Base-by-base conservation (phyloP, 2,113 vertebrate genomes). In the Malurus melanocephalus region DNA sequence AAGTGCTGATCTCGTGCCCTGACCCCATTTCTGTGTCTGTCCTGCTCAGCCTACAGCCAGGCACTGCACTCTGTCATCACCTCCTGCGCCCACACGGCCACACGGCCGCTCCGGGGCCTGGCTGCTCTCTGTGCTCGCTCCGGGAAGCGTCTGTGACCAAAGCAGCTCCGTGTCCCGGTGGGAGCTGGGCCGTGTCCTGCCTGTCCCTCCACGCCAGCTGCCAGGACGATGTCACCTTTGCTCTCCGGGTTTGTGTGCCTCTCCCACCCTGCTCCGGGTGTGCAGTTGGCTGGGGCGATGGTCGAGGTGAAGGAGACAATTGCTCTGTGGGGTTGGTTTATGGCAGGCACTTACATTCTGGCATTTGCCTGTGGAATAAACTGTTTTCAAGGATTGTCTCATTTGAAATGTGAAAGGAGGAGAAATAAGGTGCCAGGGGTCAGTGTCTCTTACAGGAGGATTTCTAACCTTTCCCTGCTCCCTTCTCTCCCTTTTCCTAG, bases 11-110 rank as follows among this genome's bases (percentile, higher is more conserved):
- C 18, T 9, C 1, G 0, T 71, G 35, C 32, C 38, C 26, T 75
- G 71, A 80, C 2, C 0, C 13, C 3, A 14, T 45, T 62, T 13
- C 21, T 66, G 16, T n/a, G 64, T 76, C 78, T 16, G 8, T 69
- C 38, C 15, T 4, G 11, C 93, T 30, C 97, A 99, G 99, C 96
- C 1, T 99, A 99, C 82, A 95, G 94, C 75, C 98, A 95, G 28
- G 98, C 97, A 0, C 93, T 99, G 32, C 97, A 94, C 49, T 99
- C 98, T 2, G 82, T 98, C 16, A n/a, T 98, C 95, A 86, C 88
- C 7, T 98, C 97, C 94, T 96, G 97, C 59, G 95, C 97, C 53
- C 89, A 51, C 2, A 27, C 65, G 19, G 90, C 88, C 90, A 61
- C 81, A 32, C 83, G 33, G 6, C 93, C 91, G 7, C 83, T 97